phyloP scores from a whole-genome alignment of 2,113 vertebrate genomes.

The Copsychus sechellarum region DNA sequence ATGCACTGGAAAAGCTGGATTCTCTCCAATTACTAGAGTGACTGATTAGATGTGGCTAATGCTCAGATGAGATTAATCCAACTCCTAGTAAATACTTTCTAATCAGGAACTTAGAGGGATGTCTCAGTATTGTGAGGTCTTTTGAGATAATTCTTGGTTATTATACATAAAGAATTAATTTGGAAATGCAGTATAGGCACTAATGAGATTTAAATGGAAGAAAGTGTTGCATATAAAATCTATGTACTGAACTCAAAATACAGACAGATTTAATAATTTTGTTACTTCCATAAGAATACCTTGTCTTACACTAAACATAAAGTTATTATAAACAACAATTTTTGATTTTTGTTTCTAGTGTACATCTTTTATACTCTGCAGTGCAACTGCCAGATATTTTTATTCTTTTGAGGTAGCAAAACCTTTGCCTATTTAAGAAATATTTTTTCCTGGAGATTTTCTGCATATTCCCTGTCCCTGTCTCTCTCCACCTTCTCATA shows the following conservation, averaged over 20 bases:
- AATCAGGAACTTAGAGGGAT: not conserved
- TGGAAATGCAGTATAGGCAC: not conserved
- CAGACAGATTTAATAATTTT: not conserved
- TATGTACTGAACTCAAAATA: not conserved
- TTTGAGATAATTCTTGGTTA: not conserved
- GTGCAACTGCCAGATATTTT: not conserved
- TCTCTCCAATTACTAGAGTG: not conserved
- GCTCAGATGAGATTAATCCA: not conserved
- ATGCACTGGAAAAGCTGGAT: not conserved
- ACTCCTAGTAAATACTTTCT: not conserved
- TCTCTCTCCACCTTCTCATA: not conserved
- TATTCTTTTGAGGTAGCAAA: not conserved
- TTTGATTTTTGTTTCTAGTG: not conserved
- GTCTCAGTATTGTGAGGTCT: not conserved
- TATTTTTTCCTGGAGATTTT: not conserved
- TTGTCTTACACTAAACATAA: not conserved
- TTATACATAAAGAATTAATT: not conserved
- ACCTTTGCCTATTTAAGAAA: not conserved
- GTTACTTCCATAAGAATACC: not conserved
- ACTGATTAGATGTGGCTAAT: not conserved
- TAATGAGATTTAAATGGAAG: not conserved
- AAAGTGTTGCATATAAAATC: not conserved
- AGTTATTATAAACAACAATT: not conserved
- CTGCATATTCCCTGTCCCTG: not conserved
- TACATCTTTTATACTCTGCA: not conserved